A percentile compares a stretch with the other conserved stretches of the same genome.
These are phyloP conservation scores for Leptodactylus fuscus DNA, from an alignment of 2,113 vertebrate genomes.

Conservation along the genomic window DNA sequence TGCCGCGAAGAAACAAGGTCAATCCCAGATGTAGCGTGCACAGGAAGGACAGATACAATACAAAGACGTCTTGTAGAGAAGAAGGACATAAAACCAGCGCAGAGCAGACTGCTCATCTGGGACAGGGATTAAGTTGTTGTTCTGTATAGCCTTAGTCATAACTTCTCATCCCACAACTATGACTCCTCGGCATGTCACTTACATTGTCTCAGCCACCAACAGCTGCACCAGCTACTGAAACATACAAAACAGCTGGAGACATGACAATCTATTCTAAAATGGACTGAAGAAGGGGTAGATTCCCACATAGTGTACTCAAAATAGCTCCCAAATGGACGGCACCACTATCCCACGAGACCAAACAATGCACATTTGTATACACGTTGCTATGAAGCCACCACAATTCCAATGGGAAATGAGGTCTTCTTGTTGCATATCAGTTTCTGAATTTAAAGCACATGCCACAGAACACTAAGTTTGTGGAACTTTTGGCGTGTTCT, in stretches of 20 bases:
- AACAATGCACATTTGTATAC: too few relatives aligned
- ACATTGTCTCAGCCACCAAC: not conserved
- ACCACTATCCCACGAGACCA: too few relatives aligned
- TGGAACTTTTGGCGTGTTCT: too few relatives aligned
- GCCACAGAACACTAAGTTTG: too few relatives aligned
- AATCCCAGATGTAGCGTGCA: not conserved
- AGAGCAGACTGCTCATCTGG: not conserved
- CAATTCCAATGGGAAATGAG: too few relatives aligned
- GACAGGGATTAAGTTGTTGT: not conserved
- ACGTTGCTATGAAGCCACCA: too few relatives aligned
- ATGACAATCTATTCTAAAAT: not conserved
- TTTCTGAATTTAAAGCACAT: too few relatives aligned
- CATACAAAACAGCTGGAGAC: not conserved
- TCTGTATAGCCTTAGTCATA: not conserved
- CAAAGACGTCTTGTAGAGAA: too few relatives aligned
- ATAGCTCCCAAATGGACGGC: too few relatives aligned
- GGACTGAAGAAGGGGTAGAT: not conserved
- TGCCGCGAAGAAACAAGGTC: not conserved
- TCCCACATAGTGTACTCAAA: not conserved
- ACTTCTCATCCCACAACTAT: not conserved
- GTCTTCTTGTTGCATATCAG: too few relatives aligned
- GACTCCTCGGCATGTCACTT: not conserved
- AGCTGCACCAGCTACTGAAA: not conserved
- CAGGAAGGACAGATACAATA: not conserved
- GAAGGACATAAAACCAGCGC: not conserved